Base-by-base conservation (phyloP, 2,797 vertebrate genomes). In the Pangasius macronema region DNA sequence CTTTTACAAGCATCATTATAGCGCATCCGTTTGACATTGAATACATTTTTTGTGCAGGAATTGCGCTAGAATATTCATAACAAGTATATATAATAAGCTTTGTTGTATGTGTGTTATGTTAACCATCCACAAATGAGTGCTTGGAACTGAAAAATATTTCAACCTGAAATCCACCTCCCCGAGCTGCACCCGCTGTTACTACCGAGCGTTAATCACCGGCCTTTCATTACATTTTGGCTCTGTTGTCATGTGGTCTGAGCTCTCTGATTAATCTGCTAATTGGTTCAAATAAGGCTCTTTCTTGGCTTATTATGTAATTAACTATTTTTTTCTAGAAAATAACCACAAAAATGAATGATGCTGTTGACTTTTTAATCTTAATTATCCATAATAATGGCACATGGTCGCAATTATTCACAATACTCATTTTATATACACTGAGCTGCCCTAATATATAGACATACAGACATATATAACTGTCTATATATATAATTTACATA, bases 181-280 rank as follows among this genome's bases (percentile, higher is more conserved):
- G 46, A n/a, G 39, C 24, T n/a, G 63, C 77, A 14, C 53, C 53
- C 55, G 3, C 59, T 63, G 42, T 30, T 67, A 5, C 39, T 5
- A 30, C 61, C 33, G 3, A 30, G n/a, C 4, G 2, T 33, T 67
- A 67, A 67, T 65, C 61, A 83, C 61, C 11, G n/a, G 42, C 59
- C 80, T 83, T 82, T 33, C 42, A 33, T 65, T 83, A 2, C 42
- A 49, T 67, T 67, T 51, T 3, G 24, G 24, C 39, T 82, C 27
- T 30, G 39, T 65, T 65, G 79, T 46, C 80, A 46, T 42, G 36
- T 5, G 39, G 63, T 63, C 76, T 36, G 8, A 0, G 9, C 51
- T 55, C 72, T 49, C 51, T 57, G 79, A 61, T 81, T 81, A 81
- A 81, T 81, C 81, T 49, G n/a, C 61, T 83, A 83, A 83, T 83